Base-by-base conservation (phyloP, 2,888 invertebrate genomes). In the Ditylenchus weischeri region DNA sequence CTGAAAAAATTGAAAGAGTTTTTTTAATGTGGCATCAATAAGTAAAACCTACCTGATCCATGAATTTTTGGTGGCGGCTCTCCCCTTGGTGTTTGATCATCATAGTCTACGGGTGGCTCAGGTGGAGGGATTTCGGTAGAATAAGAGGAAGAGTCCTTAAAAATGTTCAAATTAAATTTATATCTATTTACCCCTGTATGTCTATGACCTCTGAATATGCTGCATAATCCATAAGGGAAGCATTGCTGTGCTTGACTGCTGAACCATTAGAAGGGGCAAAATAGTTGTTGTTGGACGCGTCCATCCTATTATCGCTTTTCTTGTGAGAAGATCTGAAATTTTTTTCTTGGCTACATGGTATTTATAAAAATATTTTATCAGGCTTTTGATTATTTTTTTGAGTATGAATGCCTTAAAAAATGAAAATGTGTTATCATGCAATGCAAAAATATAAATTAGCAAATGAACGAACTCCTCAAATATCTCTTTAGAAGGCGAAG, bases 41-140 rank as follows among this genome's bases (percentile, higher is more conserved):
- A 43, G 43, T 15, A 43, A 43, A 13, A 43, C 43, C 8, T 10
- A 43, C 43, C 15, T 8, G 43, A 43, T 43, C 43, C 43, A 43
- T 3, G 15, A 43, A 15, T 6, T 8, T 43, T 43, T 10, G 15
- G 13, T 54, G 13, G n/a, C 10, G 13, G 54, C 29, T 15, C 7
- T 13, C 18, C 59, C 36, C 59, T 58, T 38, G 23, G 5, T n/a
- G 23, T 15, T 51, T 23, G 71, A 38, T 72, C 72, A 43, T 76
- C 74, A 64, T 83, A 83, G 68, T 83, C 83, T 18, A 80, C 75
- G 38, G 82, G 82, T 35, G 83, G 83, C 66, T 83, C 83, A 19
- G 83, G 83, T 29, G 83, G 82, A 43, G 82, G 80, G 18, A 64
- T 47, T 47, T 65, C 66, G 4, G 29, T 61, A 18, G 63, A 38